Base-by-base conservation (phyloP, 2,888 invertebrate species). In the Scaeva pyrastri region DNA sequence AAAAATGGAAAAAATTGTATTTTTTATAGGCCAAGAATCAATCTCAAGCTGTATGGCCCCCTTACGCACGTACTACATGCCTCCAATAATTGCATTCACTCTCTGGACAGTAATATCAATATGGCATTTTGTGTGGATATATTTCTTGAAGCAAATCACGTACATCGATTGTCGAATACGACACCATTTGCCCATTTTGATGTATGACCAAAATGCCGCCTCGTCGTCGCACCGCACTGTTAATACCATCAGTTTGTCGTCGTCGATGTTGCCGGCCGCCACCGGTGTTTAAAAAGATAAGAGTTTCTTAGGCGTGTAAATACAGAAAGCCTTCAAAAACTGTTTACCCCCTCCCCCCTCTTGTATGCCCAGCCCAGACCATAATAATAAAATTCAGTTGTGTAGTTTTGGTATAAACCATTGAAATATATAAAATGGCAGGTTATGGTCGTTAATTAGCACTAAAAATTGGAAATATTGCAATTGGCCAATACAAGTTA, bases 81-180 rank as follows among this genome's bases (percentile, higher is more conserved):
- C 14, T 60, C 7, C 58, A 23, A 45, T 36, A 80, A 11, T 45
- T 12, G 8, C 16, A 45, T 66, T 8, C 19, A 39, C 60, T 39
- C 14, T 21, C 31, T 31, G 31, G 6, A 19, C 68, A 31, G 41
- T 58, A 11, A 64, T 43, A 45, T 31, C 16, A 11, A 14, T 66
- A 64, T 43, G 7, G 19, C 19, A 23, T 16, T 62, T 71, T 60
- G 60, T 31, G 31, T 5, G n/a, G n/a, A n/a, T n/a, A 39, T 45
- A 60, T 68, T 77, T 58, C 19, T 14, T 60, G 68, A 82, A 36
- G 66, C 82, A 55, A 66, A 56, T 60, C 82, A 82, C 82, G 82
- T 82, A 41, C 64, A 39, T 73, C 52, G 43, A 0, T 21, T 41
- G 50, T 52, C 14, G 50, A 45, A 68, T 52, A 50, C 43, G 82